Conservation (phyloP, 2,113 vertebrate genomes). For the Zapus hudsonius region DNA sequence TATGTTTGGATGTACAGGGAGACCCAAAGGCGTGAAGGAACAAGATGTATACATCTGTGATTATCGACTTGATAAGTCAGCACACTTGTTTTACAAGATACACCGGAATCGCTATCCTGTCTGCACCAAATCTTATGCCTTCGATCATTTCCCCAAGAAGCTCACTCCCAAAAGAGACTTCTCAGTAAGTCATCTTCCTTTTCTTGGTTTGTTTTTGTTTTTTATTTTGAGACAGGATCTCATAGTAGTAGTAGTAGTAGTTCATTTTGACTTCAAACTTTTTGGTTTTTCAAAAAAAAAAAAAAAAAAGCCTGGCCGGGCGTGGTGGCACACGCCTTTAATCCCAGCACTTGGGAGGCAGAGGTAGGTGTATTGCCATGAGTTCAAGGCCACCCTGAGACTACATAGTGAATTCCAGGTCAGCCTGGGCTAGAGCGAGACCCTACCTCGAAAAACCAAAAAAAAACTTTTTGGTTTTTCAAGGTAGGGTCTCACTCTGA, state of each 20-base stretch:
- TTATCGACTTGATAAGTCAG: slow-evolving; percentile 98
- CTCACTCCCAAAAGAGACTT: slow-evolving; percentile 97
- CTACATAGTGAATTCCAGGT: background rate
- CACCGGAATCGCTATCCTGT: slow-evolving; percentile 98
- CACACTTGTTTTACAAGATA: slow-evolving; percentile 99
- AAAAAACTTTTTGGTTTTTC: too few species aligned
- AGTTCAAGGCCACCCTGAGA: too few species aligned
- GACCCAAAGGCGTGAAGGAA: slow-evolving; percentile 96
- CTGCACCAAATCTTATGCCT: slow-evolving; percentile 98
- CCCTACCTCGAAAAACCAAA: too few species aligned
- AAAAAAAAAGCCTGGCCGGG: too few species aligned
- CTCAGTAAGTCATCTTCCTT: slow-evolving; percentile 88
- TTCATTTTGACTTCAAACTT: background rate
- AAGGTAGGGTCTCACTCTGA: too few species aligned
- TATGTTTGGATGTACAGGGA: slow-evolving; percentile 84
- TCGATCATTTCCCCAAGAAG: slow-evolving; percentile 98
- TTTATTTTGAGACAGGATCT: background rate
- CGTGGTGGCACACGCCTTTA: too few species aligned
- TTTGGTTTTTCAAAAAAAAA: background rate
- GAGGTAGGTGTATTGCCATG: too few species aligned
- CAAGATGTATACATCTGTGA: slow-evolving; percentile 99
- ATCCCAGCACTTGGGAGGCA: too few species aligned
- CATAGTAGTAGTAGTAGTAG: background rate
- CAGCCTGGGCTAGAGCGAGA: background rate
- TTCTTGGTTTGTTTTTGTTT: background rate